Base-by-base conservation (phyloP, 1,140 invertebrate species). In the Pogonognathellus flavescens region DNA sequence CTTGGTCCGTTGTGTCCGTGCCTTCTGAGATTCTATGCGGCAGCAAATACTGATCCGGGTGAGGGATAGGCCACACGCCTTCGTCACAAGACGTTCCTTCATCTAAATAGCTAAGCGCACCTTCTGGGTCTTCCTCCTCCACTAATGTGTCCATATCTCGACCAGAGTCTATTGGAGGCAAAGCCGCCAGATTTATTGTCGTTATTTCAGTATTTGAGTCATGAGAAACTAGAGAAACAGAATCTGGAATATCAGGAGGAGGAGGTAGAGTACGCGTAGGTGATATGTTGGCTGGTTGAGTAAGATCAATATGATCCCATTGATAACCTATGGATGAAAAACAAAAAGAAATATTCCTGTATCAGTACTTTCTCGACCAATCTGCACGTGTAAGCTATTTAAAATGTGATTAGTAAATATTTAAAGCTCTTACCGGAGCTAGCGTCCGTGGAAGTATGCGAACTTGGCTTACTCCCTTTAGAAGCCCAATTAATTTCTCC, bases 401-500 rank as follows among this genome's bases (percentile, higher is more conserved):
- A 41, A 41, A 41, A 41, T 41, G 31, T 41, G 2, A 41, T 41
- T 52, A 80, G 22, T n/a, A 80, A n/a, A 16, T 10, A 76, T 31
- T 16, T 41, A 31, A 49, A 76, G 41, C 70, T 49, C 57, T 76
- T 80, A 86, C 85, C 87, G 13, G 82, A 84, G 60, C 85, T 66
- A 10, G 83, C 41, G 53, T 86, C 86, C 31, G 84, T 83, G 14
- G 85, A 85, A 9, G 62, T 72, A 18, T 87, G 88, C 59, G 88
- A 89, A 72, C 86, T 86, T 49, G 88, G 87, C 81, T 88, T 89
- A 55, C 72, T 84, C 16, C 83, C 83, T 76, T 88, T 88, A 20
- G 85, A 84, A 49, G 86, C 88, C 88, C 88, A 89, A 85, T 83
- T 89, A 52, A 89, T 87, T 83, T 89, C 88, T 3, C 87, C 88